Base-by-base conservation (phyloP, 2,113 vertebrate genomes). In the Xiphophorus couchianus region DNA sequence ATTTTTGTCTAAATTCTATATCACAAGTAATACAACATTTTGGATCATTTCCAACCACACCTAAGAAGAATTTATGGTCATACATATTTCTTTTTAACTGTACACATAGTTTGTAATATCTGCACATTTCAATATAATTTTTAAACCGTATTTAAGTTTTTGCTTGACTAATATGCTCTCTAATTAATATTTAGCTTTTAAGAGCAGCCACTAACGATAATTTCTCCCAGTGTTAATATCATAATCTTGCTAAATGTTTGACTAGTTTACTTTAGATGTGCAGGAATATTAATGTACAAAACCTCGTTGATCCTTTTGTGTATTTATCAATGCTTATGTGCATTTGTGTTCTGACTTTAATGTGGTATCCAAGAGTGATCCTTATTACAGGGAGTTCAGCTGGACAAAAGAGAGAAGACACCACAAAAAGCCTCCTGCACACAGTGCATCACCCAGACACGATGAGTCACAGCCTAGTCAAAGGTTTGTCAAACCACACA, bases 371-470 rank as follows among this genome's bases (percentile, higher is more conserved):
- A 39, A 77, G 70, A 65, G 61, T 35, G 30, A 71, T 70, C 71
- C 78, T 28, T 73, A 88, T 89, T 71, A 77, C 84, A 64, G 63
- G 68, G 66, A 83, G 73, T 62, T 76, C 11, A 63, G 74, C 39
- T 31, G 58, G 78, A 82, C 84, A 81, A 83, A 78, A 70, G 64
- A 89, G 78, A 42, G 60, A 78, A 42, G 60, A 78, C 70, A 69
- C 66, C 65, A 73, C 69, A 84, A 85, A 89, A 90, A 87, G 78
- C 78, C 74, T 74, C 80, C 75, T 73, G 42, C 69, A 74, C 65
- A 88, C 67, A 62, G 60, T 74, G 44, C 72, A 83, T 87, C 82
- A 81, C 66, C 30, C 73, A 54, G 73, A 76, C 76, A 76, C 22
- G 25, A 71, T 66, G 71, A 89, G 63, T 84, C 71, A 90, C 78